Evolutionary conservation across 1,140 invertebrate genomes (phyloP).

Genomic region (Platyscapa corneri): DNA sequence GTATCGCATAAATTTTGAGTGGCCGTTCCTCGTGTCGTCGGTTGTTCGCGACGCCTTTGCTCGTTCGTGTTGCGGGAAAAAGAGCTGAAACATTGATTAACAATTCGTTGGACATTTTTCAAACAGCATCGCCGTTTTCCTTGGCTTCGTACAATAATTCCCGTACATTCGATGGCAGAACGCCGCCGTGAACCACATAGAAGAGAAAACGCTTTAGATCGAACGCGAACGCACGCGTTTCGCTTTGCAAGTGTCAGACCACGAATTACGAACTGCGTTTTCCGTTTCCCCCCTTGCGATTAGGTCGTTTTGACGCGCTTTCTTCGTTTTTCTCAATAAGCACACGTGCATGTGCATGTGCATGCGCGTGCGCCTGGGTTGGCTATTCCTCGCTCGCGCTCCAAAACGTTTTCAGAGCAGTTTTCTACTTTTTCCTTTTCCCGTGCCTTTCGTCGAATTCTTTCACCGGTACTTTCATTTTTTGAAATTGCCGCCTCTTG

Average conservation of each 20-base stretch:
- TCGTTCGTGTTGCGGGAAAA: too few species aligned
- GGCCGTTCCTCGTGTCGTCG: too few species aligned
- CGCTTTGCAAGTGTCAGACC: constrained; percentile 19
- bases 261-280: constrained; percentile 30
- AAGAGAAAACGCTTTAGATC: background rate
- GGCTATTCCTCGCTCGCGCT: constrained; percentile 46
- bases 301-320: constrained; percentile 37
- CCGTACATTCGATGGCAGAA: background rate
- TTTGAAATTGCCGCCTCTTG: background rate
- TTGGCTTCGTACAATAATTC: background rate
- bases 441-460: background rate
- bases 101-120: too few species aligned
- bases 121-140: background rate
- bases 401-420: constrained; percentile 40
- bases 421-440: constrained; percentile 40
- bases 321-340: constrained; percentile 21
- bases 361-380: too few species aligned
- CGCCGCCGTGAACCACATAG: background rate
- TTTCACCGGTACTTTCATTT: constrained; percentile 27
- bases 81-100: too few species aligned
- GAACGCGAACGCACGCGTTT: background rate
- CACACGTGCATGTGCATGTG: background rate
- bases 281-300: constrained; percentile 6
- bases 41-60: too few species aligned
- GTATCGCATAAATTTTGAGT: too few species aligned